phyloP scores from a whole-genome alignment of 2,888 invertebrate species.

The Sarcophaga subvicina region DNA sequence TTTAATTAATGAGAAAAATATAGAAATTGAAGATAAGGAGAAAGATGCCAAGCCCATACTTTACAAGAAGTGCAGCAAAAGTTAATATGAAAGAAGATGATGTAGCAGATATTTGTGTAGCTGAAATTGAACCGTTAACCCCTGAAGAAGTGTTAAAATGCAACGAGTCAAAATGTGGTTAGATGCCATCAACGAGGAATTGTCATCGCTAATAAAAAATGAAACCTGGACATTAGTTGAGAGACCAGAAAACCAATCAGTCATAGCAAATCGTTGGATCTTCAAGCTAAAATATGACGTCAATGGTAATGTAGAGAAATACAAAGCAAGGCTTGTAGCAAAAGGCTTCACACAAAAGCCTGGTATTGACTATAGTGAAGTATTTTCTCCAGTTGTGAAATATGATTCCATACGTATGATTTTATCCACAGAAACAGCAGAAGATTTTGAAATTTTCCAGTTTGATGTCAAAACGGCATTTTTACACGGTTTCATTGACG shows the following conservation, averaged over 20 bases:
- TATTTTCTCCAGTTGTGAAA: conserved; percentile 68
- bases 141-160: conserved; percentile 36
- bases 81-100: conserved; percentile 15
- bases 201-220: conserved; percentile 30
- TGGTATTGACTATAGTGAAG: conserved; percentile 69
- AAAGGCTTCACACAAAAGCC: conserved; percentile 67
- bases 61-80: conserved; percentile 29
- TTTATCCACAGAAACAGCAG: conserved; percentile 60
- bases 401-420: conserved; percentile 64
- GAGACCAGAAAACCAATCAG: conserved; percentile 14
- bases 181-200: conserved; percentile 45
- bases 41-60: conserved; percentile 28
- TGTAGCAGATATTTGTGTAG: conserved; percentile 19
- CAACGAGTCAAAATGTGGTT: conserved; percentile 38
- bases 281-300: conserved; percentile 60
- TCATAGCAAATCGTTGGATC: conserved; percentile 62
- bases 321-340: conserved; percentile 51
- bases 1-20: no score
- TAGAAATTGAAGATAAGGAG: no score
- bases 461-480: conserved; percentile 71
- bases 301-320: conserved; percentile 56
- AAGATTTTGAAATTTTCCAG: conserved; percentile 59
- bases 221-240: conserved; percentile 40
- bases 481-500: conserved; percentile 65
- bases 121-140: conserved; percentile 25